phyloP scores from a whole-genome alignment of 2,113 vertebrate species.

The Clarias gariepinus region DNA sequence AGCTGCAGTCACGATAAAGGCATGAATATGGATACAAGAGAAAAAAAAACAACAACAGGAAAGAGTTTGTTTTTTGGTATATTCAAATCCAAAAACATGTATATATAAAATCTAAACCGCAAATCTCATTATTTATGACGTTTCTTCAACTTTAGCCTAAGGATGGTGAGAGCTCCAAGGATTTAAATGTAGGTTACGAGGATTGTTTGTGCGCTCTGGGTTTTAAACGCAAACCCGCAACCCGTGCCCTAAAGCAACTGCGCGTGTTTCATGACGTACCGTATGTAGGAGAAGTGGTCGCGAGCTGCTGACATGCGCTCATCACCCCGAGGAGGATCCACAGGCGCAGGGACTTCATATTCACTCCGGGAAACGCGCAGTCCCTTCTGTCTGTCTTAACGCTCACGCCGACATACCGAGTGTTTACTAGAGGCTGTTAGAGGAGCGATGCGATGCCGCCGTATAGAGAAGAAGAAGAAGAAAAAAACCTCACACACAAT shows the following conservation, averaged over 20 bases:
- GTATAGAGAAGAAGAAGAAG: neutral
- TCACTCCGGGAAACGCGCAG: conserved; percentile 41
- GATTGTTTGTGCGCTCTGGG: neutral
- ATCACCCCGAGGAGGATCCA: conserved; percentile 67
- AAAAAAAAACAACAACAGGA: neutral
- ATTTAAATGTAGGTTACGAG: neutral
- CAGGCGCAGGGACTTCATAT: conserved; percentile 69
- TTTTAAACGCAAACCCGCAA: neutral
- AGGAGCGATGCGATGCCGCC: neutral
- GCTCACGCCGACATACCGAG: conserved; percentile 31
- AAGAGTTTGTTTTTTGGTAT: neutral
- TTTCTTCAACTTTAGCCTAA: neutral
- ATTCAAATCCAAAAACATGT: neutral
- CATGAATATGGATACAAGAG: neutral
- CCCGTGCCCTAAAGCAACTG: neutral
- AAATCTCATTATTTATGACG: no score
- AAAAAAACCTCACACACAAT: neutral
- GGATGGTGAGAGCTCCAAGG: no score
- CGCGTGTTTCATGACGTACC: conserved; percentile 59
- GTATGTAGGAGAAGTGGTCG: conserved; percentile 64
- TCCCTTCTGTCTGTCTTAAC: neutral
- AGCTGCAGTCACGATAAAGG: neutral
- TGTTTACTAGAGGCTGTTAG: neutral
- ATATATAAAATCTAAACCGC: neutral
- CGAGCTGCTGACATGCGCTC: conserved; percentile 67